These are phyloP conservation scores for Stegophylla sp. DNA, from an alignment of 2,888 invertebrate genomes.

Conservation along the genomic window DNA sequence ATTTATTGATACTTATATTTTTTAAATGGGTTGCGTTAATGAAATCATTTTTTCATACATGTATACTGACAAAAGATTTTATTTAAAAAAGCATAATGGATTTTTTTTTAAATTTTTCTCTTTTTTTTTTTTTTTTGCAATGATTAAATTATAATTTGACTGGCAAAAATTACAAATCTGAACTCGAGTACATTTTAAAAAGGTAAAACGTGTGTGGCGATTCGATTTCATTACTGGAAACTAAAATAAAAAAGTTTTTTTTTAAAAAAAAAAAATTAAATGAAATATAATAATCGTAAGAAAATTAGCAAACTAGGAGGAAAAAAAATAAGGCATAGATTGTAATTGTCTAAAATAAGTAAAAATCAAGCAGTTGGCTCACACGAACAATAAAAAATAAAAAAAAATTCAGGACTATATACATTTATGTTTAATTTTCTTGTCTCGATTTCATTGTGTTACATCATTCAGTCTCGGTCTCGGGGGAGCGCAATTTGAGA, in stretches of 20 bases:
- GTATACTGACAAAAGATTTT: background rate
- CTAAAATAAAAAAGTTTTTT: background rate
- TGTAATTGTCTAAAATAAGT: conserved; percentile 31
- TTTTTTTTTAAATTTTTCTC: background rate
- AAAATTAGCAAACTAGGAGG: conserved; percentile 8
- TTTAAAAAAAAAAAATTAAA: background rate
- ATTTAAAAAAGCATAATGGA: background rate
- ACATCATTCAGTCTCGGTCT: conserved; percentile 54
- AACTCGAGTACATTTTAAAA: background rate
- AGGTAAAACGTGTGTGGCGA: background rate
- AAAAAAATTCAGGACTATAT: conserved; percentile 21
- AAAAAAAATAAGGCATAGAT: conserved; percentile 18
- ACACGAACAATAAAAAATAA: conserved; percentile 31
- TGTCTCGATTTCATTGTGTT: conserved; percentile 47
- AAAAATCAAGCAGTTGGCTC: conserved; percentile 45
- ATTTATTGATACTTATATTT: conserved; percentile 5
- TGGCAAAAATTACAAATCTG: background rate
- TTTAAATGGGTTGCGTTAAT: background rate
- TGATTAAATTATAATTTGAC: background rate
- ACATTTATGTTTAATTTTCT: conserved; percentile 43
- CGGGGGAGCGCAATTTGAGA: conserved; percentile 48
- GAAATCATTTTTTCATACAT: background rate
- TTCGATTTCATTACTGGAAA: background rate
- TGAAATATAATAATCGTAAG: conserved; percentile 12
- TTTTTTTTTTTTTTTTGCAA: background rate